These are phyloP conservation scores for Rhinoderma darwinii DNA, from an alignment of 2,113 vertebrate genomes.

Conservation along the genomic window DNA sequence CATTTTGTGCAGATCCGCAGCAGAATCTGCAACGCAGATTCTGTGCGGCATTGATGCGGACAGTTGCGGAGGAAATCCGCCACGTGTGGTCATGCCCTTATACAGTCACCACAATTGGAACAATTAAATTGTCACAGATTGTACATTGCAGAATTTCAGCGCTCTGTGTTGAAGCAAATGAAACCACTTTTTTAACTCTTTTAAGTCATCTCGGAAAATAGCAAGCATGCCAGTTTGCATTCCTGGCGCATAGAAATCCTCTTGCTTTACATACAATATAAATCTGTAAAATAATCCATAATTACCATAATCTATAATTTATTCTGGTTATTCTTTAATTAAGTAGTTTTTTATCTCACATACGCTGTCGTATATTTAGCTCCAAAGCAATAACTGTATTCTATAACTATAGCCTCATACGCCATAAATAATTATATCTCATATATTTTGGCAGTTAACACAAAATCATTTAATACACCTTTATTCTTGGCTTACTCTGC, in stretches of 20 bases:
- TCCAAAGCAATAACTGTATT: neutral
- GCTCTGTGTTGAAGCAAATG: neutral
- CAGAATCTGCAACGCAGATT: too few species aligned
- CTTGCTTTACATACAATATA: neutral
- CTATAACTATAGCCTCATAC: neutral
- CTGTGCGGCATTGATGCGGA: too few species aligned
- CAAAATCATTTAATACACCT: neutral
- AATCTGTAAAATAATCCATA: neutral
- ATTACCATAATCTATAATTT: conserved; percentile 6
- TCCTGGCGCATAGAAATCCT: neutral
- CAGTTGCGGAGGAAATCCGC: too few species aligned
- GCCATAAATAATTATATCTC: conserved; percentile 1
- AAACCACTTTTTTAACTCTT: neutral
- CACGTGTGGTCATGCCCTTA: too few species aligned
- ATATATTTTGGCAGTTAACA: conserved; percentile 23
- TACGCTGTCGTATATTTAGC: neutral
- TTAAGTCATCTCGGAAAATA: neutral
- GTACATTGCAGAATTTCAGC: neutral
- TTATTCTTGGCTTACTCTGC: neutral
- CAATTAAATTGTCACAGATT: too few species aligned
- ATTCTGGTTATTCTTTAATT: conserved; percentile 11
- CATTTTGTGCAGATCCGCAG: too few species aligned
- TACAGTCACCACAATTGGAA: neutral
- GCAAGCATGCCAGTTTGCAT: neutral
- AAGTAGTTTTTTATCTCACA: neutral